Percentiles rank a stretch among this genome's conserved stretches.
These are phyloP conservation scores for Gortyna flavago DNA, from an alignment of 2,888 invertebrate species.

Conservation along the genomic window DNA sequence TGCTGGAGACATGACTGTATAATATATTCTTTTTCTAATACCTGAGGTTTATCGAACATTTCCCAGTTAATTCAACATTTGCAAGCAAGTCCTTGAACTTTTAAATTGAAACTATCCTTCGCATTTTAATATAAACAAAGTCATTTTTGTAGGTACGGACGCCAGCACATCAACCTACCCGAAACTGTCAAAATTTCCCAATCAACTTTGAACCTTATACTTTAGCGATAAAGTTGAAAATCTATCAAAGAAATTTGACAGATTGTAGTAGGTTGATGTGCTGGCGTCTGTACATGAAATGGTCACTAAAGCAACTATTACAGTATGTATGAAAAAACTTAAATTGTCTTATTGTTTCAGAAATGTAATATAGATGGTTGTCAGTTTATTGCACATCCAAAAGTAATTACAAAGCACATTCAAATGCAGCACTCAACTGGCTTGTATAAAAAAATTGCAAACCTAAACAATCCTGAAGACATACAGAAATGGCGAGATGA, in stretches of 20 bases:
- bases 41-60: too few relatives aligned
- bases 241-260: too few relatives aligned
- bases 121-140: neutral
- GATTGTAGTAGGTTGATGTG: too few relatives aligned
- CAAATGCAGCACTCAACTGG: slow-evolving; percentile 96
- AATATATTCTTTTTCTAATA: neutral
- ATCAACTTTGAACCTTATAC: too few relatives aligned
- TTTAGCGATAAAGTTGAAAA: too few relatives aligned
- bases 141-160: neutral
- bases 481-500: slow-evolving; percentile 96
- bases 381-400: slow-evolving; percentile 93
- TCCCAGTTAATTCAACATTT: neutral
- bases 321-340: neutral
- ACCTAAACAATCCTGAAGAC: slow-evolving; percentile 94
- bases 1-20: neutral
- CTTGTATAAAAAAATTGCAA: slow-evolving; percentile 94
- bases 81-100: neutral
- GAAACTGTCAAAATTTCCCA: too few relatives aligned
- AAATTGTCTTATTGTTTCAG: slow-evolving; percentile 71
- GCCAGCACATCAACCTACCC: too few relatives aligned
- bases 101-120: neutral
- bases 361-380: slow-evolving; percentile 95
- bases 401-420: slow-evolving; percentile 94
- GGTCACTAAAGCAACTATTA: neutral
- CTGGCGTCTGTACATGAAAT: too few relatives aligned